Evolutionary conservation across 2,888 invertebrate species (phyloP), one percentile per base, ranked within the genome.

Genomic region (Stramonita haemastoma): DNA sequence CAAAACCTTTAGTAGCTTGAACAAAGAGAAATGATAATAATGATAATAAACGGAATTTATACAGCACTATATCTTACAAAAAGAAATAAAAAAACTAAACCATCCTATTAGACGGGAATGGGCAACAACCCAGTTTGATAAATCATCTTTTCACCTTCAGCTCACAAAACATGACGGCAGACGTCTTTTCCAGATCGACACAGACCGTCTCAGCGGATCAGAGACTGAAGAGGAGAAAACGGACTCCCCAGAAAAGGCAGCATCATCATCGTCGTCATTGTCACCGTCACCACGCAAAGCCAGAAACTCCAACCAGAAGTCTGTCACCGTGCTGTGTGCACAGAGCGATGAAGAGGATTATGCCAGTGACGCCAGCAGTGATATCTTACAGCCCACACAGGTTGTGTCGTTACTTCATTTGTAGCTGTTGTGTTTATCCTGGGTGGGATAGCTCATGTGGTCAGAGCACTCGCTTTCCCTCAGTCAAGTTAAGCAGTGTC

Each of bases 331-430:
- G 60, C 34, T 66, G 22, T 32, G 32, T 66, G 32, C 34, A 2
- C 60, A 60, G 32, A 86, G 66, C n/a, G 91, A 92, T 19, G 93
- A 92, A 29, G 92, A 93, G 26, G 92, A 92, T 17, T 91, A 90
- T 84, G 91, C 90, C 22, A 93, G 93, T 91, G 93, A 94, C 91
- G 93, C 92, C 46, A 94, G 94, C 90, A 92, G 93, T 89, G 93
- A 94, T 87, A 91, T 94, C 46, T 92, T 94, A 26, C 92, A 93
- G 90, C 93, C 93, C 79, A 93, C 93, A n/a, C 94, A 93, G 93
- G 94, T 93, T 13, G 17, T 79, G 32, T 32, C 15, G 15, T 4
- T 60, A 15, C 15, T 17, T 19, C 60, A 60, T 19, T 60, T 60
- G 60, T 60, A 22, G 15, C 1, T 15, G 60, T 60, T 60, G 60